Evolutionary conservation across 2,113 vertebrate genomes (phyloP).

Genomic region (Syngnathoides biaculeatus): DNA sequence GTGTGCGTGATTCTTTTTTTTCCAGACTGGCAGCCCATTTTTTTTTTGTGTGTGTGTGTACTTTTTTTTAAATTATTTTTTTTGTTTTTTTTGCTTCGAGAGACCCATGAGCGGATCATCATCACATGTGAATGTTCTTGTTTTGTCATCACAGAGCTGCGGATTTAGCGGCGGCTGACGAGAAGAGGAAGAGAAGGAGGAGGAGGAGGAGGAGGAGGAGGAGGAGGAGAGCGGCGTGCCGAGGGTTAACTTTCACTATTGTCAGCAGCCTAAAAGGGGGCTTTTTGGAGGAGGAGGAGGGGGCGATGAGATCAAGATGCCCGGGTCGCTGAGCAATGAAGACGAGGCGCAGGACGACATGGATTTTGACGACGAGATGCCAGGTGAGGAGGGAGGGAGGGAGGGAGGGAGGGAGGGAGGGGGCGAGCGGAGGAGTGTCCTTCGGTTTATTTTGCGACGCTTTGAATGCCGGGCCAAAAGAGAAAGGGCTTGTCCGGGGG

Average conservation of each 20-base stretch:
- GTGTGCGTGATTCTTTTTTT: conserved; percentile 34
- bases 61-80: conserved; percentile 58
- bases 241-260: conserved; percentile 75
- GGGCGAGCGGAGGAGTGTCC: conserved; percentile 62
- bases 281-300: conserved; percentile 34
- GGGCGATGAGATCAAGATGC: conserved; percentile 80
- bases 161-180: conserved; percentile 16
- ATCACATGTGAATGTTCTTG: neutral
- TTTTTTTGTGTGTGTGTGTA: conserved; percentile 55
- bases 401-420: conserved; percentile 58
- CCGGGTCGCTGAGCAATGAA: conserved; percentile 82
- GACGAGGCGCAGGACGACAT: conserved; percentile 81
- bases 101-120: neutral
- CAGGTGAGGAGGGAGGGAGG: conserved; percentile 70
- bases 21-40: conserved; percentile 4
- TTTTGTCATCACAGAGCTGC: conserved; percentile 24
- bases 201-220: neutral
- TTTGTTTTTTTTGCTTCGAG: conserved; percentile 27
- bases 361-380: conserved; percentile 83
- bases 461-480: conserved; percentile 68
- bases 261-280: conserved; percentile 66
- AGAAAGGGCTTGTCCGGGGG: conserved; percentile 73
- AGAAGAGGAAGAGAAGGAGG: neutral
- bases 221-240: conserved; percentile 51
- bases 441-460: conserved; percentile 72